These are phyloP conservation scores for Drosophila austrosaltans DNA, from an alignment of 2,888 invertebrate genomes.

Conservation along the genomic window DNA sequence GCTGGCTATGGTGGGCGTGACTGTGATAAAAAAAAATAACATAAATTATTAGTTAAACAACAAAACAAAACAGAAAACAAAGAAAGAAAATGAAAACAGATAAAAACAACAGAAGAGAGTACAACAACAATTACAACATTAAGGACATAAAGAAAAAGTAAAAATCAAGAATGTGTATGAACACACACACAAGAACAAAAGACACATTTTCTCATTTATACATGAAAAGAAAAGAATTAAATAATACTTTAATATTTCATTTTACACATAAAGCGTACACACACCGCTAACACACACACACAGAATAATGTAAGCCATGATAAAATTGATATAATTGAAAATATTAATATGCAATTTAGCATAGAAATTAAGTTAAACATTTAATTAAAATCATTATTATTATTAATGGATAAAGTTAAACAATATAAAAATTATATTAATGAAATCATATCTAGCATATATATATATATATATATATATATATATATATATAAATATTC, in stretches of 20 bases:
- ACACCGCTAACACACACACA: not conserved
- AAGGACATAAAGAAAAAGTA: constrained; percentile 7
- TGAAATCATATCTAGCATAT: not conserved
- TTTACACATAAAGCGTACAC: not conserved
- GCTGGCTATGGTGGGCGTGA: constrained; percentile 15
- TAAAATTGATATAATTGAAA: not conserved
- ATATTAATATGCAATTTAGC: not conserved
- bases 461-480: not conserved
- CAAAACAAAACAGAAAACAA: constrained; percentile 1
- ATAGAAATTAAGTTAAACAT: not conserved
- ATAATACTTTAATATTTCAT: not conserved
- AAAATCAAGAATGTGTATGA: not conserved
- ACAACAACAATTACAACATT: constrained; percentile 42
- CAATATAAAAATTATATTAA: not conserved
- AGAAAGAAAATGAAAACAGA: too few species aligned
- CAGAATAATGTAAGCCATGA: not conserved
- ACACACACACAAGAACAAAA: not conserved
- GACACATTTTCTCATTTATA: constrained; percentile 2
- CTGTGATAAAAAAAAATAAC: constrained; percentile 8
- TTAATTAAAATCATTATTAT: not conserved
- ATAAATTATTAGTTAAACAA: constrained; percentile 19
- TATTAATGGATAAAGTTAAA: not conserved
- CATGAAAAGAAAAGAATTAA: not conserved
- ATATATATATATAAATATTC: not conserved
- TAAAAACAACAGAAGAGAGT: constrained; percentile 26